These are phyloP conservation scores for Oopsacas minuta DNA, from an alignment of 37 sponge, comb jelly and placozoan genomes.

Conservation along the genomic window DNA sequence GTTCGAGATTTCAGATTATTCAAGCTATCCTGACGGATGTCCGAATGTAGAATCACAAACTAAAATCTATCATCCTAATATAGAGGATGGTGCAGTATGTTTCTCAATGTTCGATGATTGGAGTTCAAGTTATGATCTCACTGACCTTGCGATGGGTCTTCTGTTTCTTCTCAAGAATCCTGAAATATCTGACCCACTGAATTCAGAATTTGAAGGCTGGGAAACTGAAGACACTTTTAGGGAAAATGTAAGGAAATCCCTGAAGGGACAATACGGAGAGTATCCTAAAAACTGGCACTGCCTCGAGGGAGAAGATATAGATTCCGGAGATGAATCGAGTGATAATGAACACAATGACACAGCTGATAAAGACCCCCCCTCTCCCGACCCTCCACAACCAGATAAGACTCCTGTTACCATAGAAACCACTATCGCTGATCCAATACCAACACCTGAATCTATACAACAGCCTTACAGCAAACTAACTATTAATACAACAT, in stretches of 20 bases:
- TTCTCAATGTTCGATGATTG: constrained; percentile 5
- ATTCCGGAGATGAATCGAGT: neutral
- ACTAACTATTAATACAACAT: neutral
- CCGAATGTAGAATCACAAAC: neutral
- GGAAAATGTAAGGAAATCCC: neutral
- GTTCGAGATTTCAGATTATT: neutral
- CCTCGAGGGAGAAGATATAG: neutral
- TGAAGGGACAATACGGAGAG: neutral
- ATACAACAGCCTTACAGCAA: neutral
- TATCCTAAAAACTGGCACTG: neutral
- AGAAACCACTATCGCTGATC: neutral
- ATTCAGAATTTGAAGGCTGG: neutral
- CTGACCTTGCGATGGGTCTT: constrained; percentile 3
- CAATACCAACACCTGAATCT: neutral
- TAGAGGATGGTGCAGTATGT: neutral
- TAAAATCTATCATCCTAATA: neutral
- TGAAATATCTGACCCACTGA: neutral
- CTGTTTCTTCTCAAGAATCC: constrained; percentile 2
- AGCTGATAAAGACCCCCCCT: neutral
- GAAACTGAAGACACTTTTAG: neutral
- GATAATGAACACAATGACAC: neutral
- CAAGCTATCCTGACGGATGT: neutral
- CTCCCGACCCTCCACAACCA: neutral
- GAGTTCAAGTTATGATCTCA: neutral
- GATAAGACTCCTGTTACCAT: neutral